phyloP scores from a whole-genome alignment of 2,797 vertebrate genomes.

The Carduelis carduelis region DNA sequence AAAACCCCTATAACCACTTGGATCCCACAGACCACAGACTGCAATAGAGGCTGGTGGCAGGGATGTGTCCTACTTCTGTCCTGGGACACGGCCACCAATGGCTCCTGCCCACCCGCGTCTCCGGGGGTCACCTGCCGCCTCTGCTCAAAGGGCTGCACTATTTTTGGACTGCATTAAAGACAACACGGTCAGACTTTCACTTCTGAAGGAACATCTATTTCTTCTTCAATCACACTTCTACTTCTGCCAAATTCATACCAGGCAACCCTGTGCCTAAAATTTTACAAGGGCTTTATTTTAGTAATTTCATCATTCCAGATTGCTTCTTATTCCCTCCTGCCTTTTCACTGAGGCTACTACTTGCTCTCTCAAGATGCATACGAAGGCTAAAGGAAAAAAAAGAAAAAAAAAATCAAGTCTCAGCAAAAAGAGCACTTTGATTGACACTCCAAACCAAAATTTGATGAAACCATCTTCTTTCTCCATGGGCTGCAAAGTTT shows the following conservation, averaged over 20 bases:
- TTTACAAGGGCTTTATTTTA: background rate
- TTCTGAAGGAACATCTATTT: background rate
- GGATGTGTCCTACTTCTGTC: background rate
- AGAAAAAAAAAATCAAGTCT: background rate
- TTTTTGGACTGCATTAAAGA: background rate
- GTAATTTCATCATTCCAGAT: background rate
- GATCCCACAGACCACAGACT: accelerated
- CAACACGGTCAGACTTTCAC: accelerated
- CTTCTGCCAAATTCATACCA: background rate
- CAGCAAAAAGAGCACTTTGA: background rate
- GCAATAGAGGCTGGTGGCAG: background rate
- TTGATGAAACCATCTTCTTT: background rate
- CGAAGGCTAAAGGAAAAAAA: background rate
- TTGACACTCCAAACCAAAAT: background rate
- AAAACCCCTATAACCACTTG: background rate
- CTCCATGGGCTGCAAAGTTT: background rate
- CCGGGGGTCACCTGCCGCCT: background rate
- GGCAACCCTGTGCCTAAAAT: background rate
- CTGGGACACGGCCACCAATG: accelerated
- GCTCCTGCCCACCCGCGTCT: accelerated
- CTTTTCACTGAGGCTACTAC: background rate
- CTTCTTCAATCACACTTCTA: background rate
- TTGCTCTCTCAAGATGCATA: background rate
- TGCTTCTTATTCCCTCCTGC: background rate
- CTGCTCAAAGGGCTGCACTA: background rate